Base-by-base conservation (phyloP, 2,797 vertebrate genomes). In the Poecilia gillii region DNA sequence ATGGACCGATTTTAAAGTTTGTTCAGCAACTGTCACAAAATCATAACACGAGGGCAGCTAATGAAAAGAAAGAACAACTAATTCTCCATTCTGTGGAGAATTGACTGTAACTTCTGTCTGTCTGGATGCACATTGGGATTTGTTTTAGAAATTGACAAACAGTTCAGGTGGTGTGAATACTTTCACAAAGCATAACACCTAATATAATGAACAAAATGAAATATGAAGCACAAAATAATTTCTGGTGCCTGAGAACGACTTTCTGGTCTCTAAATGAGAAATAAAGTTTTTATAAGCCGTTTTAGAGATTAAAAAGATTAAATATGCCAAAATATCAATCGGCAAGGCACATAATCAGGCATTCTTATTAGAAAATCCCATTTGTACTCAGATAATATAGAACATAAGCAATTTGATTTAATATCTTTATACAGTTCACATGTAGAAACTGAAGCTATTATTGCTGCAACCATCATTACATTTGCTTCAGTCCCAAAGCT, bases 361-460 rank as follows among this genome's bases (percentile, higher is more conserved):
- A 45, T 43, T 45, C 41, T 71, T 71, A 45, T 45, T 71, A 45
- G n/a, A 71, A n/a, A 45, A n/a, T 71, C 41, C 25, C 57, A 70
- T 76, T 77, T 66, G 55, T 18, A 84, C 46, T 57, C 64, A 74
- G 31, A 57, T 28, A 31, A 49, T 72, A 62, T 41, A 62, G 46
- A 70, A 70, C 36, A 72, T 33, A 55, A 43, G 47, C 39, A 28
- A 73, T 75, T 73, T 73, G 64, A 20, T 79, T 64, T 59, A 13
- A 71, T 31, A 83, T 51, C 16, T 39, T 77, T 13, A 39, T 13
- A 43, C 79, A 81, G 4, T 80, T 28, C 23, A 47, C 79, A 70
- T 72, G 18, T 55, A 59, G n/a, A 46, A 47, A 64, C 72, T 83
- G 68, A 76, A 86, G 70, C 73, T 6, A 23, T 70, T 64, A 72